Base-by-base conservation (phyloP, 2,113 vertebrate genomes). In the Misgurnus anguillicaudatus region DNA sequence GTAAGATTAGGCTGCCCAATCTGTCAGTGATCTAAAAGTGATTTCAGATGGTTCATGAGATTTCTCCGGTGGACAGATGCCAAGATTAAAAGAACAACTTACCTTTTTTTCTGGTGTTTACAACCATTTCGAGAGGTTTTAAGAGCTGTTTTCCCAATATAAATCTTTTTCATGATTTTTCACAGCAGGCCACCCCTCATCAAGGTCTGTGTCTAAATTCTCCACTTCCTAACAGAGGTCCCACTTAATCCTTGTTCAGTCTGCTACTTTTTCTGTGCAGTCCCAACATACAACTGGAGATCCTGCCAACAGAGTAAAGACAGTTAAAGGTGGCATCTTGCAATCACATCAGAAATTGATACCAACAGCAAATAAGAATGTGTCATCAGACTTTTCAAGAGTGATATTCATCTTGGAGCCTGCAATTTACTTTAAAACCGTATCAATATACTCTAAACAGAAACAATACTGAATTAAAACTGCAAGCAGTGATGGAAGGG, bases 121-220 rank as follows among this genome's bases (percentile, higher is more conserved):
- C 91, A 86, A 55, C 91, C 91, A 87, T 91, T 93, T 86, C 91
- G 88, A 87, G 91, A 83, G 71, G 90, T 91, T 92, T 93, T 93
- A 87, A 91, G 89, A 85, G 91, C 91, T 10, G 92, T 93, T 91
- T 93, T 93, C 83, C 92, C 92, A 88, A 93, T 93, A 89, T 93
- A 93, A 84, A 93, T 93, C 89, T 93, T 93, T 91, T 93, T 93
- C 93, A 94, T 94, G 91, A 89, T 92, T 90, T 90, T 84, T 89
- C 80, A 89, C 41, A 69, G 71, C 71, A 80, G 71, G 57, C 75
- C 74, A 61, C 60, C 66, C 66, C 60, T 72, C 67, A 58, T 72
- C 66, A 9, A 66, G 73, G 62, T 53, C 39, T 76, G 63, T 68
- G 55, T 79, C 82, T 82, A 66, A 75, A 85, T 88, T 39, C 21